phyloP scores from a whole-genome alignment of 2,113 vertebrate genomes.

The Verasper variegatus region DNA sequence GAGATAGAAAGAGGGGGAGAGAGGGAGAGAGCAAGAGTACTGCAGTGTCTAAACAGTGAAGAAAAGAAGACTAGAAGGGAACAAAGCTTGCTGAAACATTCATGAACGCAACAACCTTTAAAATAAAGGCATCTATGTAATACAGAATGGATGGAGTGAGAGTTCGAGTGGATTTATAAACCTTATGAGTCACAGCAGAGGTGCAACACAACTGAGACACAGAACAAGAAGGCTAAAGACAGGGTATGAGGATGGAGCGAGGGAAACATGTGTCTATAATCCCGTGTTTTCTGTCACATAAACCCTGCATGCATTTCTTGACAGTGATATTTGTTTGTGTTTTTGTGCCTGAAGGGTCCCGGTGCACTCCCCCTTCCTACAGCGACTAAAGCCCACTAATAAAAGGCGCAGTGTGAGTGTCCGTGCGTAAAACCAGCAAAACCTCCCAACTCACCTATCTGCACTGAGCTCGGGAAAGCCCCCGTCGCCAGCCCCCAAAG shows the following conservation, averaged over 20 bases:
- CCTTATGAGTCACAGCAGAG: conserved; percentile 13
- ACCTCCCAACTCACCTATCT: conserved; percentile 92
- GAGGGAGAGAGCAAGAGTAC: conserved; percentile 65
- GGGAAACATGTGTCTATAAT: conserved; percentile 1
- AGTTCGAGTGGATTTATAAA: conserved; percentile 33
- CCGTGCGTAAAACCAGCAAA: conserved; percentile 56
- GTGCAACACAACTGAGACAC: background rate
- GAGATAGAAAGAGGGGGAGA: conserved; percentile 27
- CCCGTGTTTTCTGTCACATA: conserved; percentile 6
- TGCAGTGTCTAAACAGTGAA: conserved; percentile 81
- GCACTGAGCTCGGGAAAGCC: conserved; percentile 99
- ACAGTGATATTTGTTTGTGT: background rate
- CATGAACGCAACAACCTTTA: conserved; percentile 57
- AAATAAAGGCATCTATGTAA: conserved; percentile 40
- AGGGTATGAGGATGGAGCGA: background rate
- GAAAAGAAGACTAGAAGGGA: conserved; percentile 62
- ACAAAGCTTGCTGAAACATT: conserved; percentile 77
- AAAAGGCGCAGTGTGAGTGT: conserved; percentile 39
- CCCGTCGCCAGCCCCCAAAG: conserved; percentile 95
- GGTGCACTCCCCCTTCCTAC: background rate
- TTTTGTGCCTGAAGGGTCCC: conserved; percentile 13
- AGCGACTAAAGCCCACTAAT: conserved; percentile 25
- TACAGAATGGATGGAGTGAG: conserved; percentile 8
- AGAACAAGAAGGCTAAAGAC: background rate
- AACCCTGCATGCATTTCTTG: background rate